These are phyloP conservation scores for Drosophila prostipennis DNA, from an alignment of 2,888 invertebrate species.

Conservation along the genomic window DNA sequence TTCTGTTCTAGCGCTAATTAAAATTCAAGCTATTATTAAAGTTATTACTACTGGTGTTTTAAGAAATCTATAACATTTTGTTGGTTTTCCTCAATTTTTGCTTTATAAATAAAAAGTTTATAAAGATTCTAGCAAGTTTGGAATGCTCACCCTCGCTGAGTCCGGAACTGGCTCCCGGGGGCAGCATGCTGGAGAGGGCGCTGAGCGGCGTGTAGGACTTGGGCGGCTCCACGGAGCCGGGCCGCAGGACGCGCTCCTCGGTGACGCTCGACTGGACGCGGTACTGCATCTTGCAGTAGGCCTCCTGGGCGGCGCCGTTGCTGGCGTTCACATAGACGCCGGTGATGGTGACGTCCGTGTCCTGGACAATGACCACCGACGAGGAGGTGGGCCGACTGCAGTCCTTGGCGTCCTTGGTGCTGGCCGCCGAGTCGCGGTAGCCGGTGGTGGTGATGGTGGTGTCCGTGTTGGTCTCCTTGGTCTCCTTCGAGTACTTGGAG, in stretches of 20 bases:
- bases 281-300: constrained; percentile 95
- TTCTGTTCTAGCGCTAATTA: no score
- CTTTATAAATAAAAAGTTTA: no score
- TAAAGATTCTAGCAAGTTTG: no score
- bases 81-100: no score
- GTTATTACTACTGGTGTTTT: no score
- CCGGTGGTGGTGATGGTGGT: constrained; percentile 78
- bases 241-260: constrained; percentile 91
- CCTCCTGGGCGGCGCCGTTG: constrained; percentile 90
- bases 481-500: constrained; percentile 81
- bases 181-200: constrained; percentile 94
- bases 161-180: constrained; percentile 87
- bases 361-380: constrained; percentile 91
- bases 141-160: constrained; percentile 65
- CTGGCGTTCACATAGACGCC: constrained; percentile 92
- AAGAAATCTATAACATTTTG: no score
- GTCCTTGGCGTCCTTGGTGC: constrained; percentile 81
- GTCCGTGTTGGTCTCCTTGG: constrained; percentile 81
- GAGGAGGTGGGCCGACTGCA: constrained; percentile 85
- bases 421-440: constrained; percentile 77
- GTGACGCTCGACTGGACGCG: constrained; percentile 94
- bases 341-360: constrained; percentile 94
- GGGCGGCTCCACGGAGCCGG: constrained; percentile 83
- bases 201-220: constrained; percentile 93
- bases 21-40: no score